Conservation (phyloP, 2,888 invertebrate species). For the Agriopis marginaria region DNA sequence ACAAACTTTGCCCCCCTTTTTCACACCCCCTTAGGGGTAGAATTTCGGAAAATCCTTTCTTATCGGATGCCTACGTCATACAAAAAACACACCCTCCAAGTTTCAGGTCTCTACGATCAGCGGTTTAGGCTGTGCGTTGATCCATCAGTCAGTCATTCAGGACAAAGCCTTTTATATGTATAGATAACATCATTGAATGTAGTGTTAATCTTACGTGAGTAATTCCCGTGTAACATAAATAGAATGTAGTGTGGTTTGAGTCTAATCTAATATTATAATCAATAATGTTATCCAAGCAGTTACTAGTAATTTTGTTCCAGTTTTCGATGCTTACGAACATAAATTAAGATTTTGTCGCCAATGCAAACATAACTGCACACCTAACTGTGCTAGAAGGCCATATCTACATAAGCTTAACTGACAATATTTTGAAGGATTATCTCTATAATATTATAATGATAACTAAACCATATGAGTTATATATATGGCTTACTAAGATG, state of each 20-base stretch:
- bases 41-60: too few relatives aligned
- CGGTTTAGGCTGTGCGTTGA: too few relatives aligned
- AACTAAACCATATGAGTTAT: slow-evolving; percentile 9
- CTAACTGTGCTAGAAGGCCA: slow-evolving; percentile 29
- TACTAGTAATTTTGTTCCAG: slow-evolving; percentile 39
- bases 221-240: too few relatives aligned
- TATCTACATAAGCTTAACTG: slow-evolving; percentile 42
- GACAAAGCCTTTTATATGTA: too few relatives aligned
- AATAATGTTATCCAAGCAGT: slow-evolving; percentile 24
- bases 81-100: too few relatives aligned
- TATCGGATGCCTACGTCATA: too few relatives aligned
- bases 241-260: slow-evolving; percentile 2
- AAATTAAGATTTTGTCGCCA: slow-evolving; percentile 49
- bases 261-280: slow-evolving; percentile 20
- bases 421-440: slow-evolving; percentile 51
- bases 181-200: too few relatives aligned
- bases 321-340: slow-evolving; percentile 42
- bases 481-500: not conserved
- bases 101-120: too few relatives aligned
- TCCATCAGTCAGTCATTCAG: too few relatives aligned
- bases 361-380: slow-evolving; percentile 38
- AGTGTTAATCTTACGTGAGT: too few relatives aligned
- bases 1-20: too few relatives aligned
- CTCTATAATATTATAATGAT: slow-evolving; percentile 27
- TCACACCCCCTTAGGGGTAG: too few relatives aligned